Evolutionary conservation across 2,113 vertebrate species (phyloP).

Genomic region (Dipodomys merriami): DNA sequence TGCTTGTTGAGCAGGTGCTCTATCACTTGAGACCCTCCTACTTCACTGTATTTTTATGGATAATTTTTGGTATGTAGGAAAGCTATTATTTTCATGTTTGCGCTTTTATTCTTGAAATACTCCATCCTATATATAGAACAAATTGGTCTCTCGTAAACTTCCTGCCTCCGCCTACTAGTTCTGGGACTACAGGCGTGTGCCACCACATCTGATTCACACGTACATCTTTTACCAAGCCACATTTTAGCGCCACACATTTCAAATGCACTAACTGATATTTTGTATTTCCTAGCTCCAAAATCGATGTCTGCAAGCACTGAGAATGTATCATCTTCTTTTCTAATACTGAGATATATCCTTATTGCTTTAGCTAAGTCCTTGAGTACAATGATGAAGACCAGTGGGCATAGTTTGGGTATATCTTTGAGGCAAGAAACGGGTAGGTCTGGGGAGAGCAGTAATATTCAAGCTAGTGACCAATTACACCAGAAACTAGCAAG

Average conservation of each 20-base stretch:
- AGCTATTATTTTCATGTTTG: not conserved
- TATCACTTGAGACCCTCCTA: too few species aligned
- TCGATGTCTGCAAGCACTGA: not conserved
- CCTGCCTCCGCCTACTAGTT: not conserved
- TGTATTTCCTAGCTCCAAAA: not conserved
- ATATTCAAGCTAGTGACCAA: not conserved
- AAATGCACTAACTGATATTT: not conserved
- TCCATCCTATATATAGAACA: too few species aligned
- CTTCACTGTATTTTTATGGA: not conserved
- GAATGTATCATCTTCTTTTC: not conserved
- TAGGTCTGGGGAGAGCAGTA: not conserved
- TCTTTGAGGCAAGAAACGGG: not conserved
- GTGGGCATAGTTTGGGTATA: not conserved
- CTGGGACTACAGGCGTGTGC: not conserved
- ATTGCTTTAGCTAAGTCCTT: not conserved
- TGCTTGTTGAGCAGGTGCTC: too few species aligned
- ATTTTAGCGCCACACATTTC: not conserved
- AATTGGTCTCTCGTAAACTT: not conserved
- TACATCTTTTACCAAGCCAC: not conserved
- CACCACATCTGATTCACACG: not conserved
- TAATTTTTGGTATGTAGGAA: conserved; percentile 30
- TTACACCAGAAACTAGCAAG: too few species aligned
- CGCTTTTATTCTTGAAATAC: too few species aligned
- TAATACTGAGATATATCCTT: not conserved
- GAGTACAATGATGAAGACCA: not conserved